Conservation (phyloP, 2,888 invertebrate genomes). For the Epirrhoe tristata region DNA sequence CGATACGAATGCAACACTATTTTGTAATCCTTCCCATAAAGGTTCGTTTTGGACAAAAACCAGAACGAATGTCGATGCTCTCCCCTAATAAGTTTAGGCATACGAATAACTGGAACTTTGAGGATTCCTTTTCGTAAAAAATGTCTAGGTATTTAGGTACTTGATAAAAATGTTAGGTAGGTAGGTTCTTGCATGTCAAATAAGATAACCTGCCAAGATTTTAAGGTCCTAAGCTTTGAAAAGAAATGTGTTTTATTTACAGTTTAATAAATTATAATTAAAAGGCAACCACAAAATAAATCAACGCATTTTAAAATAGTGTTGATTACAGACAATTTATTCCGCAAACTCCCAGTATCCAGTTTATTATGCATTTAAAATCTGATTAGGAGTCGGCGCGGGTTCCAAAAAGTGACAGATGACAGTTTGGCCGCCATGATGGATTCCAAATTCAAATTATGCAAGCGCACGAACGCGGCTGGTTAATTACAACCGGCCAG, state of each 20-base stretch:
- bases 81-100: conserved; percentile 7
- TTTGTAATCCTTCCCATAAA: conserved; percentile 2
- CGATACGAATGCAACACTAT: conserved; percentile 14
- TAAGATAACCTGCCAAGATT: background rate
- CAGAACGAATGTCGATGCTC: conserved; percentile 3
- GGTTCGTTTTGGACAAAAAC: conserved; percentile 20
- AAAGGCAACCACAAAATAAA: conserved; percentile 10
- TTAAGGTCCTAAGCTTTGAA: too few species aligned
- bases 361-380: conserved; percentile 47
- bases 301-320: background rate
- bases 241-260: too few species aligned
- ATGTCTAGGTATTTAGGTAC: too few species aligned
- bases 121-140: too few species aligned
- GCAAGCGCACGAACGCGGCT: conserved; percentile 71
- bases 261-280: too few species aligned
- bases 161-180: too few species aligned
- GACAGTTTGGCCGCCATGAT: conserved; percentile 68
- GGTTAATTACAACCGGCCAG: conserved; percentile 66
- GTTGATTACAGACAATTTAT: conserved; percentile 23
- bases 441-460: conserved; percentile 67
- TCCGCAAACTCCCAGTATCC: conserved; percentile 12
- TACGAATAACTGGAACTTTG: conserved; percentile 11
- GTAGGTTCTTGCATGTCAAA: too few species aligned
- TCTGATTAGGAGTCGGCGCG: conserved; percentile 69
- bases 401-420: conserved; percentile 74